Evolutionary conservation across 1,140 invertebrate genomes (phyloP).

Genomic region (Dysdera silvatica): DNA sequence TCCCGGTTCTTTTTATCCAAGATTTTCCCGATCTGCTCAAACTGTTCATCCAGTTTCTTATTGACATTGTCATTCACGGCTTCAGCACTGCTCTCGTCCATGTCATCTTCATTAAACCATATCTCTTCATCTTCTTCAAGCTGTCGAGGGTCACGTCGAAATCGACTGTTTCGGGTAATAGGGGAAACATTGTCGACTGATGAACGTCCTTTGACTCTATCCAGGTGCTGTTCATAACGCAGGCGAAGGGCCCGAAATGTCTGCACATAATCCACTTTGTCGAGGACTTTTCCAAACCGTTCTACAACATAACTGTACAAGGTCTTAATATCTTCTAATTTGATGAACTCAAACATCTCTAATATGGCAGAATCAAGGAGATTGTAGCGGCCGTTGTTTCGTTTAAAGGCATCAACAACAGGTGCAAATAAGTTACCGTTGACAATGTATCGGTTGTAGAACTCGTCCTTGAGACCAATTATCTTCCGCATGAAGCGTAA

Average conservation of each 20-base stretch:
- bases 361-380: conserved; percentile 96
- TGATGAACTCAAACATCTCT: conserved; percentile 99
- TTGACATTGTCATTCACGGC: conserved; percentile 48
- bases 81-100: conserved; percentile 65
- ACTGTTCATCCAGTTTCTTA: conserved; percentile 51
- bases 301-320: conserved; percentile 89
- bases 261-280: conserved; percentile 91
- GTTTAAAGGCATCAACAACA: conserved; percentile 90
- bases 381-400: conserved; percentile 96
- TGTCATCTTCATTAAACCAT: conserved; percentile 97
- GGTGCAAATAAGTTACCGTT: conserved; percentile 92
- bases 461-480: conserved; percentile 94
- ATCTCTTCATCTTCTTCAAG: conserved; percentile 96
- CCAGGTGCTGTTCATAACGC: conserved; percentile 89
- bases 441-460: conserved; percentile 94
- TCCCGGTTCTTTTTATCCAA: conserved; percentile 40
- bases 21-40: conserved; percentile 54
- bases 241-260: conserved; percentile 88
- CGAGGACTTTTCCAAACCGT: conserved; percentile 86
- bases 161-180: conserved; percentile 68
- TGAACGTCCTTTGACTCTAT: conserved; percentile 50
- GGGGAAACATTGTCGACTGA: conserved; percentile 63
- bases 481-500: conserved; percentile 95
- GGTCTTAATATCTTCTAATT: conserved; percentile 91
- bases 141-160: conserved; percentile 79